Evolutionary conservation across 2,888 invertebrate genomes (phyloP).

Genomic region (Dicyrtoma fusca): DNA sequence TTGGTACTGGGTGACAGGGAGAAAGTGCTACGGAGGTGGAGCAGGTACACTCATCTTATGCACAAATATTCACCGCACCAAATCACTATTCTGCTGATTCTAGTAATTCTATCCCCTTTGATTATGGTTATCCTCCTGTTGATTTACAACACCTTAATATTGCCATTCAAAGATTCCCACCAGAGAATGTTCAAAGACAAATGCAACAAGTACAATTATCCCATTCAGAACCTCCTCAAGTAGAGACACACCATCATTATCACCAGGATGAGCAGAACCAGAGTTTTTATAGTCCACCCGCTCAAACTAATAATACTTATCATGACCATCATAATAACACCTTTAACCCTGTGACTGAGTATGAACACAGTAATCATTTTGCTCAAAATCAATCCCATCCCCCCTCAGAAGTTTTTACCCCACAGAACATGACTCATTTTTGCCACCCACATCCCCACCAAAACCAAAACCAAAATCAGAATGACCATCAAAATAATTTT

Average conservation of each 20-base stretch:
- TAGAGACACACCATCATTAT: conserved; percentile 6
- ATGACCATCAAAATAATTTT: conserved; percentile 16
- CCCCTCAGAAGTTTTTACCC: neutral
- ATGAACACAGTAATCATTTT: conserved; percentile 4
- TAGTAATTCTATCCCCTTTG: conserved; percentile 16
- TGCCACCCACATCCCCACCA: neutral
- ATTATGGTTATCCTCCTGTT: conserved; percentile 20
- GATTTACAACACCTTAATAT: conserved; percentile 39
- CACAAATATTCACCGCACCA: conserved; percentile 45
- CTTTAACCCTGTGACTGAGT: neutral
- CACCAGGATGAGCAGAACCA: conserved; percentile 26
- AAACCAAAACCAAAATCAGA: conserved; percentile 2
- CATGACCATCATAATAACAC: conserved; percentile 14
- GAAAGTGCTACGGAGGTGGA: conserved; percentile 53
- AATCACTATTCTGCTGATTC: conserved; percentile 35
- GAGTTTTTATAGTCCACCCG: conserved; percentile 13
- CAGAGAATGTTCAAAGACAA: conserved; percentile 43
- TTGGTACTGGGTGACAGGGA: conserved; percentile 34
- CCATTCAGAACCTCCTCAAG: conserved; percentile 19
- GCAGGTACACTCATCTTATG: conserved; percentile 52
- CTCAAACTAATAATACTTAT: conserved; percentile 4
- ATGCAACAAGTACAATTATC: conserved; percentile 22
- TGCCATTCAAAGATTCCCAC: conserved; percentile 50
- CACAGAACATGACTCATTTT: neutral
- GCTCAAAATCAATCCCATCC: conserved; percentile 5